Percentiles rank a stretch among this genome's conserved stretches.
Conservation (phyloP, 2,888 invertebrate species). For the Tipula lateralis region DNA sequence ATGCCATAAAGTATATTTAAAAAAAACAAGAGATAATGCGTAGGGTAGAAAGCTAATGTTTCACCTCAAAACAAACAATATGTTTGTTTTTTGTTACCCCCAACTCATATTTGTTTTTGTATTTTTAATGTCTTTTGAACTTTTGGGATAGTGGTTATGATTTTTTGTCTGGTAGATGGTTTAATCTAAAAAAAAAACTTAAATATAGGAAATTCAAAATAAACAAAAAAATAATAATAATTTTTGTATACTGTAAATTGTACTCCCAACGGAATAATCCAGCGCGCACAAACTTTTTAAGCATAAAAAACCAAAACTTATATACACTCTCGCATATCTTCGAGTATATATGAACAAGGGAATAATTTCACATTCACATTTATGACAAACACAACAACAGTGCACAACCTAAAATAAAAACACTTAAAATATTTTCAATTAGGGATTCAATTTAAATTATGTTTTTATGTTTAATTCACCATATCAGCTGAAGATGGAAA, state of each 20-base stretch:
- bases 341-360: neutral
- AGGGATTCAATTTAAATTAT: neutral
- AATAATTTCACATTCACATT: neutral
- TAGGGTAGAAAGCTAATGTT: neutral
- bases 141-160: neutral
- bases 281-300: neutral
- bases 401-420: neutral
- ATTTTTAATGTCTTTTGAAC: conserved; percentile 2
- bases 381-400: neutral
- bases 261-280: neutral
- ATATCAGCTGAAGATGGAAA: neutral
- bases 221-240: neutral
- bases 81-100: neutral
- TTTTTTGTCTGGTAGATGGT: neutral
- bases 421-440: neutral
- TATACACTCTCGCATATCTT: neutral
- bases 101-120: neutral
- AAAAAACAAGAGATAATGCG: neutral
- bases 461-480: neutral
- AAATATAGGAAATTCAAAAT: neutral
- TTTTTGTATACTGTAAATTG: neutral
- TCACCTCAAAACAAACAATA: neutral
- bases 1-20: neutral
- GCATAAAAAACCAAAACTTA: neutral
- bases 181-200: neutral